phyloP scores from a whole-genome alignment of 2,797 vertebrate species.

The Sebastes kiyomatsui region DNA sequence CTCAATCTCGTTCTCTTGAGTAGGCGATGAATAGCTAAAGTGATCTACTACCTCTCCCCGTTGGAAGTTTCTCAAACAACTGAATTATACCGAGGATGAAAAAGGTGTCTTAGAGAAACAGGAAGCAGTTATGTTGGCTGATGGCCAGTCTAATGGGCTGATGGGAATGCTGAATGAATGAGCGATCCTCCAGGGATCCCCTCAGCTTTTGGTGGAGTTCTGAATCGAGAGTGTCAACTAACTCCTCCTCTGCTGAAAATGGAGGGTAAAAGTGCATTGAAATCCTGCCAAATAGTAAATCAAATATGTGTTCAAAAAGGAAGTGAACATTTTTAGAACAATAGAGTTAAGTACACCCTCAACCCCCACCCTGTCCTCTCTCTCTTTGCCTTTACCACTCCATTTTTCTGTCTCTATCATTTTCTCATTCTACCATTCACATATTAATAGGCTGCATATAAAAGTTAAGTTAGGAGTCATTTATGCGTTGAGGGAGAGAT shows the following conservation, averaged over 20 bases:
- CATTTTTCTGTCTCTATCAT: background rate
- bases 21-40: slow-evolving; percentile 63
- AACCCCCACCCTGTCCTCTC: slow-evolving; percentile 47
- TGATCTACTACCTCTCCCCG: slow-evolving; percentile 56
- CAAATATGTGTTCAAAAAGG: slow-evolving; percentile 81
- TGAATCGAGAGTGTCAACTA: slow-evolving; percentile 79
- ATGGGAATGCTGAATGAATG: slow-evolving; percentile 81
- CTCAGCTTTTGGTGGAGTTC: slow-evolving; percentile 69
- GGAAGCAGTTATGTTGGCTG: slow-evolving; percentile 80
- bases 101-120: slow-evolving; percentile 78
- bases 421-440: slow-evolving; percentile 10
- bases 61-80: slow-evolving; percentile 74
- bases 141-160: slow-evolving; percentile 82
- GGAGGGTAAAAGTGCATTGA: slow-evolving; percentile 79
- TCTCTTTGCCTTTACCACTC: slow-evolving; percentile 9
- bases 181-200: slow-evolving; percentile 72
- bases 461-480: background rate
- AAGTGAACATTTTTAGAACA: slow-evolving; percentile 81
- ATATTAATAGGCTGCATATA: background rate
- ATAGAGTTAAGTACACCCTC: slow-evolving; percentile 76
- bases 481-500: background rate
- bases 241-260: slow-evolving; percentile 77
- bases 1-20: slow-evolving; percentile 44
- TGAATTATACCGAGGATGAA: slow-evolving; percentile 74
- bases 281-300: slow-evolving; percentile 83